Evolutionary conservation across 1,140 invertebrate species (phyloP).

Genomic region (Vanessa atalanta): DNA sequence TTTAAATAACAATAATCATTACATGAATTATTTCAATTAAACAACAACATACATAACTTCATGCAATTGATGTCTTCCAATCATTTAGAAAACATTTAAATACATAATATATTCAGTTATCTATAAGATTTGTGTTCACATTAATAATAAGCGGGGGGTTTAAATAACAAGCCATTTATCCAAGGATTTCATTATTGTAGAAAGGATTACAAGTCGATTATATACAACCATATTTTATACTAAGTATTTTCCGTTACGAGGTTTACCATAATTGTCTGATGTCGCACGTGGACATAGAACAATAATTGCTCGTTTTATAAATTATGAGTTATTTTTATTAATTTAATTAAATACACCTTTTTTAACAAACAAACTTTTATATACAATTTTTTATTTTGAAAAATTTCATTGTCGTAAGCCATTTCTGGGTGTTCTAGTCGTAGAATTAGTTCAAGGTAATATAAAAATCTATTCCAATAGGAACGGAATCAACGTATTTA

Average conservation of each 20-base stretch:
- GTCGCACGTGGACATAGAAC: not conserved
- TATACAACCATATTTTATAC: slow-evolving; percentile 25
- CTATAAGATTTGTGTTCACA: slow-evolving; percentile 26
- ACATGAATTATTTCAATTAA: not conserved
- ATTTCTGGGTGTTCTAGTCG: too few relatives aligned
- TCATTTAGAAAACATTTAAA: slow-evolving; percentile 17
- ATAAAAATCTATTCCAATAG: too few relatives aligned
- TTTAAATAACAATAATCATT: not conserved
- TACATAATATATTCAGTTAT: slow-evolving; percentile 16
- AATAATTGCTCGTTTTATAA: too few relatives aligned
- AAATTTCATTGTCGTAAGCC: too few relatives aligned
- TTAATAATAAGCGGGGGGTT: slow-evolving; percentile 25
- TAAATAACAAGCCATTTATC: slow-evolving; percentile 27
- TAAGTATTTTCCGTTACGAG: slow-evolving; percentile 1
- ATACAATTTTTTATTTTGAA: too few relatives aligned
- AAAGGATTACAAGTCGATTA: slow-evolving; percentile 38
- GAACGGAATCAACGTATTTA: too few relatives aligned
- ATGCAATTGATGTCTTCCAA: slow-evolving; percentile 9
- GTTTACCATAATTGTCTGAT: slow-evolving; percentile 1
- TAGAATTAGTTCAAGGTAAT: too few relatives aligned
- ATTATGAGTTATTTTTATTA: too few relatives aligned
- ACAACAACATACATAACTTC: not conserved
- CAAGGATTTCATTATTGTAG: slow-evolving; percentile 37
- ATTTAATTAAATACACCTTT: too few relatives aligned
- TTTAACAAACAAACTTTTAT: too few relatives aligned